Evolutionary conservation across 2,888 invertebrate genomes (phyloP).

Genomic region (Epiblema foenella): DNA sequence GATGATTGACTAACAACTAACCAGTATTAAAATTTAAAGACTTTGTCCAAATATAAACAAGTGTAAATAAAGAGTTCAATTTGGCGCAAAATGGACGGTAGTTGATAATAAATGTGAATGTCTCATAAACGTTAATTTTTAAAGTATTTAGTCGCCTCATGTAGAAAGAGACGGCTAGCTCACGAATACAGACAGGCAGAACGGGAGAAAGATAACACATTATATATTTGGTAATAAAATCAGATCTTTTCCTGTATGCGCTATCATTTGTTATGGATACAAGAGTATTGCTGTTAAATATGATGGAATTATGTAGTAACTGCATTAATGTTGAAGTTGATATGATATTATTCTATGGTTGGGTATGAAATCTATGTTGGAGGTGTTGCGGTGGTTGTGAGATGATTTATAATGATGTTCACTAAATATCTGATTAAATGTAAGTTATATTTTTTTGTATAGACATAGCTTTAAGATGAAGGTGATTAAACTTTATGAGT

Average conservation of each 20-base stretch:
- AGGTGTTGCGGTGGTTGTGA: slow-evolving; percentile 84
- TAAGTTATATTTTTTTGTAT: slow-evolving; percentile 85
- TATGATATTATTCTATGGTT: slow-evolving; percentile 73
- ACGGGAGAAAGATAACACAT: slow-evolving; percentile 16
- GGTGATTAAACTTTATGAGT: slow-evolving; percentile 79
- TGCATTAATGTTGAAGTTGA: slow-evolving; percentile 53
- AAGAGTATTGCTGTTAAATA: slow-evolving; percentile 63
- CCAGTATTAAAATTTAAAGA: slow-evolving; percentile 62
- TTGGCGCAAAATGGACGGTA: slow-evolving; percentile 34
- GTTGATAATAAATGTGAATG: slow-evolving; percentile 42
- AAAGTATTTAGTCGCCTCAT: slow-evolving; percentile 38
- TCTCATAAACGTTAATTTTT: slow-evolving; percentile 32
- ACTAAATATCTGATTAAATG: slow-evolving; percentile 82
- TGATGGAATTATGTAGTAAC: slow-evolving; percentile 58
- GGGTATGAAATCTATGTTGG: slow-evolving; percentile 73
- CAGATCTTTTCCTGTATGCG: slow-evolving; percentile 46
- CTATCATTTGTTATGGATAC: slow-evolving; percentile 55
- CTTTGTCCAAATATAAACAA: slow-evolving; percentile 46
- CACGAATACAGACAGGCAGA: slow-evolving; percentile 26
- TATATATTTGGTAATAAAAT: slow-evolving; percentile 38
- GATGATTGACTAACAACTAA: slow-evolving; percentile 59
- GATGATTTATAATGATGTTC: slow-evolving; percentile 83
- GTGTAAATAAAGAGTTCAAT: slow-evolving; percentile 37
- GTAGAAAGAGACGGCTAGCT: slow-evolving; percentile 31
- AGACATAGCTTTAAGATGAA: slow-evolving; percentile 79